A percentile compares a stretch with the other conserved stretches of the same genome.
Conservation (phyloP, 2,888 invertebrate genomes). For the Cephus nigrinus region DNA sequence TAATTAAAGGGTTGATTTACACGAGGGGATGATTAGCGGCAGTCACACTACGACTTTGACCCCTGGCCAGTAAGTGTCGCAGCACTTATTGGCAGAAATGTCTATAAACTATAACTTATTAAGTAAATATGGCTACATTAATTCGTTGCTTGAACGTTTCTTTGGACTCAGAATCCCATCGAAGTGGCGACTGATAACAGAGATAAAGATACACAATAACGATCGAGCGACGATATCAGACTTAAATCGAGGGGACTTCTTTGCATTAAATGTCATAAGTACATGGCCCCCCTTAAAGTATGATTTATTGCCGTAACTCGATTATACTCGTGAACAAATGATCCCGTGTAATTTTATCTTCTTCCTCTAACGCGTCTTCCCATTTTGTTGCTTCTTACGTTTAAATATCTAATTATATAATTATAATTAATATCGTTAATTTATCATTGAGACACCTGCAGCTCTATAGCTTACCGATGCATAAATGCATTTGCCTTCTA, state of each 20-base stretch:
- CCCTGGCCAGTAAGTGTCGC: neutral
- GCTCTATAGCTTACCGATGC: neutral
- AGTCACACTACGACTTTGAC: neutral
- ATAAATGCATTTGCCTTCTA: neutral
- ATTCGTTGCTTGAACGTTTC: constrained; percentile 33
- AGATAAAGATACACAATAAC: neutral
- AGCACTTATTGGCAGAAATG: neutral
- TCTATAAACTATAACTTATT: neutral
- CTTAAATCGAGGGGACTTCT: neutral
- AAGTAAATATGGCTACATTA: constrained; percentile 27
- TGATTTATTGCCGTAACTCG: neutral
- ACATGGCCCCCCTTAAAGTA: neutral
- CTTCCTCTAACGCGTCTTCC: neutral
- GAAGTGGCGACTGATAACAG: neutral
- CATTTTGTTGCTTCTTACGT: neutral
- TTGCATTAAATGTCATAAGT: neutral
- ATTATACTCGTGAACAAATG: neutral
- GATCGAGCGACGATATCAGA: neutral
- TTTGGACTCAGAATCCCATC: constrained; percentile 29
- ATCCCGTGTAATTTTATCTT: neutral
- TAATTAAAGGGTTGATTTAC: neutral
- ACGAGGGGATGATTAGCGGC: neutral
- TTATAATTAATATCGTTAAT: neutral
- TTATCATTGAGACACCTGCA: neutral
- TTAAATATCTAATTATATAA: neutral